Evolutionary conservation across 1,140 invertebrate species (phyloP), one percentile per base, ranked within the genome.

Genomic region (Goniozus legneri): DNA sequence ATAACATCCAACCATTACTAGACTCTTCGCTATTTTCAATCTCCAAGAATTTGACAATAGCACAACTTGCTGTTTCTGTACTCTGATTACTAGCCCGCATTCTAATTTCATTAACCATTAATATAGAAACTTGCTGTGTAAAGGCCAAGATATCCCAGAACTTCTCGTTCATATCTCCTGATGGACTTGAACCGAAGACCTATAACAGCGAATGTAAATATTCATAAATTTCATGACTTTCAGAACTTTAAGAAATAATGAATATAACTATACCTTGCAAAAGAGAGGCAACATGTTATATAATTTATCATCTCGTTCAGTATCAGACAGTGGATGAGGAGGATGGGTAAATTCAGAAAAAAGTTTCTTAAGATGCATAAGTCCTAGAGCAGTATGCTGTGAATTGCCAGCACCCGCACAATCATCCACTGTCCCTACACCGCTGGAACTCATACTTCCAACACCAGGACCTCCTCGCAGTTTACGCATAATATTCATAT

Each of bases 271-370:
- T 37, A 30, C 95, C 84, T 97, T 98, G 77, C 92, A 96, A 77
- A 99, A 98, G 8, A 98, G 78, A 32, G 96, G 96, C 59, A 99
- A 79, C 92, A 98, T 97, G 73, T 95, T 96, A 73, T 98, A 98
- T 1, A 98, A 79, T 75, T 96, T 95, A 64, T 91, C 89, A 75
- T 97, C 92, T 50, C 88, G 84, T 73, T 97, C 91, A 43, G 82
- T 77, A 47, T 93, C 90, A 22, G 82, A 83, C 1, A 93, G 77
- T 7, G 86, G 81, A 58, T 91, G 87, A 33, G 85, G 77, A 27
- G 92, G 89, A 78, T 96, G 91, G 15, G 86, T 88, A 61, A 94
- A 95, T 64, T 97, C 95, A 16, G 89, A 87, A 76, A 97, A 98
- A 8, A 98, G 79, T 75, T 97, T 98, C 60, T 96, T 92, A 3